phyloP scores from a whole-genome alignment of 2,888 invertebrate species.

The Polydesmus complanatus region DNA sequence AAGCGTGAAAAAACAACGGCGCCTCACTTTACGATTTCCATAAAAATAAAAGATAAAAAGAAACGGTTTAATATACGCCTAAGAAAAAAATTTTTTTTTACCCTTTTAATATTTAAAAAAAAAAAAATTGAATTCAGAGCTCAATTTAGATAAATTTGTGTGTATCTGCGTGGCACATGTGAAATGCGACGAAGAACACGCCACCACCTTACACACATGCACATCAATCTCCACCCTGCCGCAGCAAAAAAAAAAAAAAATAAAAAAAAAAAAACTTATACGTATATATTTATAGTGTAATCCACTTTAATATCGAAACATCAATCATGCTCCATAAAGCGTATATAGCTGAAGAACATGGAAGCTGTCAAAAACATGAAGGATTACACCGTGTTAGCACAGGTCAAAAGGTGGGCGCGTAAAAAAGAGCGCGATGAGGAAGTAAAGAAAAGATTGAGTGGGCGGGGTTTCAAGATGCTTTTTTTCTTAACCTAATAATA shows the following conservation, averaged over 20 bases:
- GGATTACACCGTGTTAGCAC: background rate
- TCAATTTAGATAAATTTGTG: background rate
- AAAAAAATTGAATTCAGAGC: background rate
- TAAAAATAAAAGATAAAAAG: no score
- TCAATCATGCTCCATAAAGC: background rate
- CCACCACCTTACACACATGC: no score
- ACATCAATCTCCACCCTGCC: no score
- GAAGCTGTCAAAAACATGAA: background rate
- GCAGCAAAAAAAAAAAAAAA: no score
- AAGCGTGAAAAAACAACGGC: no score
- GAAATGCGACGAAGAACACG: background rate
- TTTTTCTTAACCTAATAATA: background rate
- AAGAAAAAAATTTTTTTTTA: no score
- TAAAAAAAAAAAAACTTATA: no score
- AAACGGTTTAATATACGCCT: no score
- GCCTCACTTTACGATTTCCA: no score
- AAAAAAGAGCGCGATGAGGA: background rate
- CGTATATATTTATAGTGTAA: background rate
- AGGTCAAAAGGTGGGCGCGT: background rate
- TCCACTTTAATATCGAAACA: background rate
- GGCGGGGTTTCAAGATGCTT: background rate
- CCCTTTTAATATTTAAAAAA: no score
- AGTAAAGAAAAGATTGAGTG: background rate
- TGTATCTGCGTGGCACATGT: background rate
- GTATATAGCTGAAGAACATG: background rate